Percentiles rank a stretch among this genome's conserved stretches.
phyloP scores from a whole-genome alignment of 2,888 invertebrate genomes.

The Steinernema scapterisci region DNA sequence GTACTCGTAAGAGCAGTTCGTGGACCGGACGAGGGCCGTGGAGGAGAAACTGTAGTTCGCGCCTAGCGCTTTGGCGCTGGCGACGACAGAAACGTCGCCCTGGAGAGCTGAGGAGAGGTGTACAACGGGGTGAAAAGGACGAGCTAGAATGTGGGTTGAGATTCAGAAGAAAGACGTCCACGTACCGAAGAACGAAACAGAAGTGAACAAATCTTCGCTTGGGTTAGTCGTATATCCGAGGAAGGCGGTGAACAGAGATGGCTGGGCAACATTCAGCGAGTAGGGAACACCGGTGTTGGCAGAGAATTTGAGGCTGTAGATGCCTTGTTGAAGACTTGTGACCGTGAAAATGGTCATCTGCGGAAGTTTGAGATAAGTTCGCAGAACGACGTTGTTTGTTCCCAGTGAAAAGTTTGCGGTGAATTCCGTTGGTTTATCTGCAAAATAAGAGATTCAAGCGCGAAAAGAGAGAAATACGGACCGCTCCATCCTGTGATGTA shows the following conservation, averaged over 20 bases:
- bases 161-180: neutral
- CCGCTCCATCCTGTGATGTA: slow-evolving; percentile 24
- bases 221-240: slow-evolving; percentile 22
- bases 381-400: neutral
- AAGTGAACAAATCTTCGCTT: neutral
- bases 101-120: slow-evolving; percentile 33
- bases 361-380: neutral
- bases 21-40: neutral
- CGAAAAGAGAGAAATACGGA: no score
- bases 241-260: slow-evolving; percentile 19
- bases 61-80: neutral
- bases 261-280: slow-evolving; percentile 29
- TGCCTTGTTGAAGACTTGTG: neutral
- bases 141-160: slow-evolving; percentile 10
- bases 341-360: slow-evolving; percentile 19
- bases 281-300: neutral
- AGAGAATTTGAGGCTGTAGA: slow-evolving; percentile 13
- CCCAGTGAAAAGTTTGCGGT: neutral
- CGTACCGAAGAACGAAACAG: neutral
- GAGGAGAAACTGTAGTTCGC: slow-evolving; percentile 24
- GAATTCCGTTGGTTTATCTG: neutral
- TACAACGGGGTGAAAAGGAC: slow-evolving; percentile 33
- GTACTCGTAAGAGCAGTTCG: slow-evolving; percentile 38
- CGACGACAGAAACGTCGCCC: neutral
- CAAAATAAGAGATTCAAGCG: neutral